Percentiles rank a stretch among this genome's conserved stretches.
Conservation (phyloP, 2,888 invertebrate genomes). For the Lycia hirtaria region DNA sequence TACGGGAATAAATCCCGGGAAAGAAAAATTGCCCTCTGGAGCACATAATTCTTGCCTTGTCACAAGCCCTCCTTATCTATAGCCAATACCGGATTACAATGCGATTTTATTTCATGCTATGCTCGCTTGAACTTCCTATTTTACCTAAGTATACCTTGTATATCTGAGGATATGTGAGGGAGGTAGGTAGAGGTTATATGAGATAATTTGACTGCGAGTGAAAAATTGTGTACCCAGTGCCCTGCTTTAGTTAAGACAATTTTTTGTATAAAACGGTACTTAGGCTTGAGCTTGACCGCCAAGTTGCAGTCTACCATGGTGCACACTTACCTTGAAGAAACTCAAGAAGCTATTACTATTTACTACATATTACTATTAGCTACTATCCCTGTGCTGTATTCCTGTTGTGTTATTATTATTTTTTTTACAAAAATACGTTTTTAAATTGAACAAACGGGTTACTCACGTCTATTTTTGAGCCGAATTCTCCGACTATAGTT, state of each 20-base stretch:
- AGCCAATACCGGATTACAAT: constrained; percentile 86
- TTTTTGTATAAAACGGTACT: not conserved
- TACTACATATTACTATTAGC: too few relatives aligned
- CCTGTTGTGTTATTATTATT: too few relatives aligned
- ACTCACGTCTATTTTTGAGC: too few relatives aligned
- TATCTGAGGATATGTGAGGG: constrained; percentile 17
- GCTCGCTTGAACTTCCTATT: constrained; percentile 61
- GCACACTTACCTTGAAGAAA: too few relatives aligned
- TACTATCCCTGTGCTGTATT: too few relatives aligned
- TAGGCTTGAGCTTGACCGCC: too few relatives aligned
- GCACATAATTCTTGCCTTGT: constrained; percentile 86
- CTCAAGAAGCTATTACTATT: too few relatives aligned
- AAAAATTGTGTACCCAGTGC: not conserved
- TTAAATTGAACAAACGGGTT: too few relatives aligned
- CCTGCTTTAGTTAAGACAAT: not conserved
- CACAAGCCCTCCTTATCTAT: constrained; percentile 85
- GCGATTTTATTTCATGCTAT: constrained; percentile 83
- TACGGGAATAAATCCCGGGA: constrained; percentile 84
- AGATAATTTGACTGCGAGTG: constrained; percentile 10
- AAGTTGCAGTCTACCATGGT: too few relatives aligned
- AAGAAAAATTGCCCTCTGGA: constrained; percentile 86
- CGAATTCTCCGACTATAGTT: too few relatives aligned
- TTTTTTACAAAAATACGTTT: too few relatives aligned
- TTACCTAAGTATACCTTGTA: constrained; percentile 35
- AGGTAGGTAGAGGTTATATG: constrained; percentile 25